Conservation (phyloP, 1,140 invertebrate species). For the Araneus ventricosus region DNA sequence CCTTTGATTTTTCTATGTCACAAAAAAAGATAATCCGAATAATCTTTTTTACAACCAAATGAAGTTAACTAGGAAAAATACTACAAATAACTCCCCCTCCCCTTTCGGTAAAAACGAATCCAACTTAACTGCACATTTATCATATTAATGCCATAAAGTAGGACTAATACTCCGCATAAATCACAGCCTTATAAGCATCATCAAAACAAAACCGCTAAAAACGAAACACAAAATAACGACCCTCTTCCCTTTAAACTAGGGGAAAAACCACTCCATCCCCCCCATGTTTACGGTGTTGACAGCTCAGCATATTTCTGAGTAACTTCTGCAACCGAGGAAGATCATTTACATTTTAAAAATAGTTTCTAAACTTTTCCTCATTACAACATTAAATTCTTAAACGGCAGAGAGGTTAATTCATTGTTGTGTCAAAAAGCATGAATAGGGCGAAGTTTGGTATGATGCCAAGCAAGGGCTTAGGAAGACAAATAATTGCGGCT, state of each 20-base stretch:
- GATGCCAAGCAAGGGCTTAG: conserved; percentile 29
- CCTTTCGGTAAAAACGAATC: background rate
- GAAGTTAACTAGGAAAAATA: background rate
- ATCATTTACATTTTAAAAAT: conserved; percentile 68
- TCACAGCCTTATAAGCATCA: background rate
- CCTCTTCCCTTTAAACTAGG: background rate
- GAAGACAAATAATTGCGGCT: conserved; percentile 57
- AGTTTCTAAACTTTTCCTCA: conserved; percentile 60
- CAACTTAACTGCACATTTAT: background rate
- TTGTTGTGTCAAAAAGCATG: conserved; percentile 38
- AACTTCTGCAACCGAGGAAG: background rate
- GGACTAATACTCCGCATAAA: background rate
- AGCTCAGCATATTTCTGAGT: background rate
- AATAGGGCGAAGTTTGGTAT: conserved; percentile 4
- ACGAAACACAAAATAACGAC: background rate
- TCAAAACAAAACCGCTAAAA: background rate
- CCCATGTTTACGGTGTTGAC: conserved; percentile 22
- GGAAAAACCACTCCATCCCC: background rate
- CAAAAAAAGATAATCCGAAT: no score
- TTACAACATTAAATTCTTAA: conserved; percentile 60
- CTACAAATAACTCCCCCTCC: background rate
- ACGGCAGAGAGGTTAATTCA: conserved; percentile 49
- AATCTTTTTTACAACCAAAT: no score
- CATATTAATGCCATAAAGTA: background rate
- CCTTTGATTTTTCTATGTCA: no score